phyloP scores from a whole-genome alignment of 2,888 invertebrate genomes.

The Caradrina clavipalpis region DNA sequence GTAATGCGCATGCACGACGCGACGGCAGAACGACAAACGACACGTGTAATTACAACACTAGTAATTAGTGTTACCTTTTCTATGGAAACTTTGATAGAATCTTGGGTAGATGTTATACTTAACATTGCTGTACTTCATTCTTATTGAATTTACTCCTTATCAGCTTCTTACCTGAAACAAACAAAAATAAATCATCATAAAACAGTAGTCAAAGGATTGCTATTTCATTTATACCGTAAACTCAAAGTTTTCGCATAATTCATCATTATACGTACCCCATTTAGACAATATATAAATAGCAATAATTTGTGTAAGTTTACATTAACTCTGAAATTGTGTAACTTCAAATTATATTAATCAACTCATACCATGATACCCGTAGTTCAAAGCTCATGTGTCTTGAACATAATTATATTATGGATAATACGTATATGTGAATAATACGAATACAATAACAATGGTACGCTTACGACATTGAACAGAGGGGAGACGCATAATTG shows the following conservation, averaged over 20 bases:
- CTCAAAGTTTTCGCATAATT: no score
- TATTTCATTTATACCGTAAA: neutral
- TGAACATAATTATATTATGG: constrained; percentile 1
- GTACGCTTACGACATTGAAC: constrained; percentile 23
- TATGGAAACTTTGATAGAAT: no score
- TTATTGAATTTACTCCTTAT: neutral
- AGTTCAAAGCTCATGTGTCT: constrained; percentile 32
- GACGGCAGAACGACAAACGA: no score
- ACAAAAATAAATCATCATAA: neutral
- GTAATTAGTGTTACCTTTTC: no score
- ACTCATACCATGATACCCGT: neutral
- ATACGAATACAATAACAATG: constrained; percentile 46
- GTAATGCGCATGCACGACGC: no score
- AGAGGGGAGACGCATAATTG: constrained; percentile 70
- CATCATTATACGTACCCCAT: no score
- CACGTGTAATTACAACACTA: no score
- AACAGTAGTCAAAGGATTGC: no score
- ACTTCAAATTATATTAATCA: constrained; percentile 5
- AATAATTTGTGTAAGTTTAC: no score
- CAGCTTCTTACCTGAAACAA: constrained; percentile 23
- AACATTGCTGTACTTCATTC: neutral
- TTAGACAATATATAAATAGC: no score
- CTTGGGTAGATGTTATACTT: no score
- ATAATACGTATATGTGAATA: neutral
- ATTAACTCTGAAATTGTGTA: no score